Percentiles rank a stretch among this genome's conserved stretches.
phyloP scores from a whole-genome alignment of 2,888 invertebrate genomes.

The Dicyrtomina minuta region DNA sequence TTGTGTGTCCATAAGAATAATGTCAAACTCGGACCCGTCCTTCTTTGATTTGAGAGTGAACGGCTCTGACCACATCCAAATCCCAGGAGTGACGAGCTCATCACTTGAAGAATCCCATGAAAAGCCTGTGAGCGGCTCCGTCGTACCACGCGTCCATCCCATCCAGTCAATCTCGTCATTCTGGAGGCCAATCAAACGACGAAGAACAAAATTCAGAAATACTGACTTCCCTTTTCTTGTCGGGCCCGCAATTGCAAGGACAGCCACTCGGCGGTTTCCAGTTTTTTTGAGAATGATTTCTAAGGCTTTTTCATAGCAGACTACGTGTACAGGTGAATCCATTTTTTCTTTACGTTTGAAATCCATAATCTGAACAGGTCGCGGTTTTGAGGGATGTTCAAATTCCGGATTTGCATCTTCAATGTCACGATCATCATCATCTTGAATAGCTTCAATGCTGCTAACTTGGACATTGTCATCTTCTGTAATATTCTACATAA shows the following conservation, averaged over 20 bases:
- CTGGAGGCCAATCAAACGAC: not conserved
- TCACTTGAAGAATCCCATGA: constrained; percentile 26
- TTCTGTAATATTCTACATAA: no score
- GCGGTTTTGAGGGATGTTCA: no score
- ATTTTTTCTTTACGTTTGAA: no score
- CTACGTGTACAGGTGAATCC: not conserved
- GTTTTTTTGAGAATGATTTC: not conserved
- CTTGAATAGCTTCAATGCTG: no score
- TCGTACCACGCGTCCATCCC: constrained; percentile 15
- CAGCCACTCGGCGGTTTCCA: not conserved
- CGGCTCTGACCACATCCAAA: no score
- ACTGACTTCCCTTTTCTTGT: not conserved
- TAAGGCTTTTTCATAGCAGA: not conserved
- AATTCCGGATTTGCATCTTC: no score
- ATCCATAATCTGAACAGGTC: not conserved
- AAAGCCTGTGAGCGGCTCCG: constrained; percentile 31
- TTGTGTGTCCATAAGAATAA: constrained; percentile 42
- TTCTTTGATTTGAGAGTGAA: constrained; percentile 24
- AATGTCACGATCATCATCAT: no score
- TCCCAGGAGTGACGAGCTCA: constrained; percentile 36
- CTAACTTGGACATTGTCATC: no score
- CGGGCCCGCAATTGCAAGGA: not conserved
- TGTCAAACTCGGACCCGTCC: constrained; percentile 26
- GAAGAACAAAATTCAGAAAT: not conserved
- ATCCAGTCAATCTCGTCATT: constrained; percentile 27